Evolutionary conservation across 2,797 vertebrate genomes (phyloP).

Genomic region (Saguinus oedipus): DNA sequence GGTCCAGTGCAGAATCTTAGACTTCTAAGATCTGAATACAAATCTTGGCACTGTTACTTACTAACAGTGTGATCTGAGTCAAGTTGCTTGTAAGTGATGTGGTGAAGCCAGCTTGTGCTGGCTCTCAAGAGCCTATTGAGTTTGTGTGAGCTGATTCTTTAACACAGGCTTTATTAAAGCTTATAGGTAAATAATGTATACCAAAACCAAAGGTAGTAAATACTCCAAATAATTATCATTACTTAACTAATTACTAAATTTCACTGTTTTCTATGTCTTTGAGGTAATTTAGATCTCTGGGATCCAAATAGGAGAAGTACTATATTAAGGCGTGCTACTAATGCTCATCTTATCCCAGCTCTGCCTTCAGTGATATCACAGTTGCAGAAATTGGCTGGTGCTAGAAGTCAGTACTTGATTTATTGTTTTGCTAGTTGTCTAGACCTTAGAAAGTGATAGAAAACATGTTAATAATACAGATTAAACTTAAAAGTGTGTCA

Average conservation of each 20-base stretch:
- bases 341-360: not conserved
- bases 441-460: not conserved
- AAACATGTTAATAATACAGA: not conserved
- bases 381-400: not conserved
- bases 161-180: not conserved
- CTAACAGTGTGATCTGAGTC: not conserved
- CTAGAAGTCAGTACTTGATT: not conserved
- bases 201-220: not conserved
- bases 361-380: not conserved
- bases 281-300: not conserved
- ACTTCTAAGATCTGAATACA: not conserved
- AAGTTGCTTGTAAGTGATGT: not conserved
- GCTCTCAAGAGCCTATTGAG: not conserved
- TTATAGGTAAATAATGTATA: not conserved
- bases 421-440: not conserved
- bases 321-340: rapidly evolving
- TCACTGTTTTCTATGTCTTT: not conserved
- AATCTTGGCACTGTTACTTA: not conserved
- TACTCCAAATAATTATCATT: not conserved
- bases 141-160: not conserved
- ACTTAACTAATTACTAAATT: not conserved
- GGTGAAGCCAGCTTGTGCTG: not conserved
- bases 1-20: not conserved
- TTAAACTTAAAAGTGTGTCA: not conserved
- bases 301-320: not conserved